Conservation (phyloP, 2,113 vertebrate species). For the Felis catus region DNA sequence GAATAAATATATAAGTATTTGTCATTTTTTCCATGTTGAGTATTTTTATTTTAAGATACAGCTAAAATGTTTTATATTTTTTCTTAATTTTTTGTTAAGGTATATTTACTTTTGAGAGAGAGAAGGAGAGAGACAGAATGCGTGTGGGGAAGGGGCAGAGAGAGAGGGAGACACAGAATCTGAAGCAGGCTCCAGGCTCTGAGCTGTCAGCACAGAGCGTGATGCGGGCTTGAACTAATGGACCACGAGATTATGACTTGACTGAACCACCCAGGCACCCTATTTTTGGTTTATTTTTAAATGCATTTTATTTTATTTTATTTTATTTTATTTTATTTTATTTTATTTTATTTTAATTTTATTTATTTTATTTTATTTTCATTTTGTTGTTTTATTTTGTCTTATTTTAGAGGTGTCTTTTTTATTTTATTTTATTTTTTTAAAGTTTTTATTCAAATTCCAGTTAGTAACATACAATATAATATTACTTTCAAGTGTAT, state of each 20-base stretch:
- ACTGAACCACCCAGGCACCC: too few species aligned
- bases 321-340: not conserved
- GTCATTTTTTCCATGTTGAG: not conserved
- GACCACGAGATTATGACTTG: too few species aligned
- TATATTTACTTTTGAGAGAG: too few species aligned
- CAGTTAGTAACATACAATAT: not conserved
- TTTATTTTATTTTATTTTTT: not conserved
- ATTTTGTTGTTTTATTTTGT: not conserved
- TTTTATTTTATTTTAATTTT: too few species aligned
- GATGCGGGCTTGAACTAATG: too few species aligned
- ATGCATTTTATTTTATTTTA: not conserved
- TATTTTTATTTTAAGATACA: not conserved
- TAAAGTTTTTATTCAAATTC: not conserved
- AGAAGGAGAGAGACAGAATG: too few species aligned
- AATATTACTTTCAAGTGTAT: not conserved
- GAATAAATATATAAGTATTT: not conserved
- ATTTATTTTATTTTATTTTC: too few species aligned
- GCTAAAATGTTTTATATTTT: not conserved
- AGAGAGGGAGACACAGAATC: too few species aligned
- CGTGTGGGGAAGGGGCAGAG: too few species aligned
- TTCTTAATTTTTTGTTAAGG: too few species aligned
- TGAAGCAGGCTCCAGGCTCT: too few species aligned
- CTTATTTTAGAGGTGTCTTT: not conserved
- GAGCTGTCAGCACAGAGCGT: too few species aligned
- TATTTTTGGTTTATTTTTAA: not conserved